A percentile compares a stretch with the other conserved stretches of the same genome.
Conservation (phyloP, 2,888 invertebrate species). For the Theretra japonica region DNA sequence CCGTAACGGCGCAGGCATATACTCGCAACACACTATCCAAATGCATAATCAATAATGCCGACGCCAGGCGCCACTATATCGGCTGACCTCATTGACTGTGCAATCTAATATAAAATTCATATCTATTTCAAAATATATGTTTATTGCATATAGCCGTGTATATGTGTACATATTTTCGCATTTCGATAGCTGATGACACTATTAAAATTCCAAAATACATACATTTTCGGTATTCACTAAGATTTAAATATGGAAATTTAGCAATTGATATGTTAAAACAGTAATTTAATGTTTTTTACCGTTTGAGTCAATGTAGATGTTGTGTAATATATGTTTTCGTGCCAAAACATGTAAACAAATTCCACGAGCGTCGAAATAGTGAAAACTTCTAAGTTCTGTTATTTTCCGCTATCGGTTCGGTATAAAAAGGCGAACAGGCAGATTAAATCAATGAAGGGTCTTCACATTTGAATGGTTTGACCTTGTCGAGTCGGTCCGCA, state of each 20-base stretch:
- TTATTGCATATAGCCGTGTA: not conserved
- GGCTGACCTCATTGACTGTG: conserved; percentile 9
- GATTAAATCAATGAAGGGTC: conserved; percentile 24
- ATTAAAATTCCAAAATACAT: not conserved
- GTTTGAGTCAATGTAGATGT: not conserved
- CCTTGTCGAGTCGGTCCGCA: conserved; percentile 13
- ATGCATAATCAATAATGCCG: not conserved
- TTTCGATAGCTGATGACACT: not conserved
- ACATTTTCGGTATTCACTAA: no score
- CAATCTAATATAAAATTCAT: conserved; percentile 15
- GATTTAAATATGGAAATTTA: not conserved
- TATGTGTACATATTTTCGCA: not conserved
- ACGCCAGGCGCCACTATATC: not conserved
- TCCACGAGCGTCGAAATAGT: not conserved
- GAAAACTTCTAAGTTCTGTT: not conserved
- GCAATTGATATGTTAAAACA: not conserved
- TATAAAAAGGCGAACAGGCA: not conserved
- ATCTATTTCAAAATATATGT: conserved; percentile 12
- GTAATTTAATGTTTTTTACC: not conserved
- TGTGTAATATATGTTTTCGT: not conserved
- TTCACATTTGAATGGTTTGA: conserved; percentile 26
- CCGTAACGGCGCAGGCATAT: not conserved
- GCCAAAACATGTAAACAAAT: conserved; percentile 1
- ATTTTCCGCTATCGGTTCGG: not conserved
- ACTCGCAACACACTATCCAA: not conserved